These are phyloP conservation scores for Lepus americanus DNA, from an alignment of 2,113 vertebrate genomes.

Conservation along the genomic window DNA sequence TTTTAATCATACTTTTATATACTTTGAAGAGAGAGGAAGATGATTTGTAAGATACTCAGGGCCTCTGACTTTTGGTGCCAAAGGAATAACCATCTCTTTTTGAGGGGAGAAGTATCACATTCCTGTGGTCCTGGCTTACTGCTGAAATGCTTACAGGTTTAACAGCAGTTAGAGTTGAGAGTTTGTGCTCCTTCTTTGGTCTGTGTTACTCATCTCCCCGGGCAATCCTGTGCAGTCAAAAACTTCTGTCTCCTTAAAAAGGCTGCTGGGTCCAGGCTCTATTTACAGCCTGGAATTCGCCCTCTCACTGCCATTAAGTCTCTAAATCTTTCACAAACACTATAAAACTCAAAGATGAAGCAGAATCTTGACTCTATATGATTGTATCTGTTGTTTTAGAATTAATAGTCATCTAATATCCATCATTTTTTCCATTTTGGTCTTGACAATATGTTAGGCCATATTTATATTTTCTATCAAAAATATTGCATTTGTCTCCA, in stretches of 20 bases:
- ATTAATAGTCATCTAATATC: background rate
- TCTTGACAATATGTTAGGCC: background rate
- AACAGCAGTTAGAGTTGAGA: background rate
- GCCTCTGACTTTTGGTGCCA: constrained; percentile 52
- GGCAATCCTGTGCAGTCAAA: background rate
- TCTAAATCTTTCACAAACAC: constrained; percentile 12
- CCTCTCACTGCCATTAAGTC: background rate
- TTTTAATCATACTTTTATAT: background rate
- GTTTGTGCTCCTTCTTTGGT: background rate
- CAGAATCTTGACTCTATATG: background rate
- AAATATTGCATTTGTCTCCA: background rate
- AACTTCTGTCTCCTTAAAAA: constrained; percentile 47
- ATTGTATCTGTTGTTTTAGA: background rate
- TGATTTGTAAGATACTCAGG: background rate
- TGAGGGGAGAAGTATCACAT: background rate
- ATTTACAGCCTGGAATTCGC: constrained; percentile 28
- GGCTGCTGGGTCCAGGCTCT: background rate
- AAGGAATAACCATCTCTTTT: background rate
- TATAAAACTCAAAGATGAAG: background rate
- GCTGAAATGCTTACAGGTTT: background rate
- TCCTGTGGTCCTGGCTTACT: background rate
- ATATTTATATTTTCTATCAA: background rate
- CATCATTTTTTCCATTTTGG: background rate
- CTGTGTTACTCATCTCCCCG: background rate
- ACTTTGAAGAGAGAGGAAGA: constrained; percentile 1